Base-by-base conservation (phyloP, 2,113 vertebrate genomes). In the Oncorhynchus mykiss region DNA sequence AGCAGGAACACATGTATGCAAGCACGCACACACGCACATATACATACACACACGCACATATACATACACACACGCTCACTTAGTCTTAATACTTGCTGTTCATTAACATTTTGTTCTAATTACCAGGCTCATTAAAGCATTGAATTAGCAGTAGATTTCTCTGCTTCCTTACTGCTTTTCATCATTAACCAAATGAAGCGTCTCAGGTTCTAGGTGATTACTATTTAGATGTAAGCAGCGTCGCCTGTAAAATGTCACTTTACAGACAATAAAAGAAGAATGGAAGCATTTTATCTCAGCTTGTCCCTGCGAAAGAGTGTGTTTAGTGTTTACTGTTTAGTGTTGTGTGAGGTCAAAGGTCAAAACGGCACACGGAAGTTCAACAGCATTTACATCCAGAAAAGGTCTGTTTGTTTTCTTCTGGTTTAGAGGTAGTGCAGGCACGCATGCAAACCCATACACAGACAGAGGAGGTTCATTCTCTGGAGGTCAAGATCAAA, bases 21-120 rank as follows among this genome's bases (percentile, higher is more conserved):
- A 9, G 8, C 34, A 39, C 34, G 7, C 39, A 45, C 39, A 39
- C 39, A 39, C 34, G 8, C 34, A 39, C 39, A 9, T 45, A 45
- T 9, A 45, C 8, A 45, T 45, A 45, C 34, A 39, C 39, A 45
- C 39, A 45, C 39, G 39, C 39, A 45, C 39, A 2, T 45, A 45
- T 11, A 45, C 8, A 45, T 45, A 45, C 9, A 45, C 39, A 45
- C 39, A 45, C 9, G 9, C 39, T 11, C 39, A 45, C 39, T 45
- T 2, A 45, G 39, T 45, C 39, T 82, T 76, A 78, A 75, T 82
- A 84, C 76, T 78, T 45, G 12, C 39, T 45, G 39, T 45, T 90
- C 88, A 92, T 92, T 92, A 92, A 89, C 90, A 91, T 92, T 90
- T 91, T 90, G 77, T 86, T 84, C 86, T 90, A 92, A 91, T 91